A percentile compares a stretch with the other conserved stretches of the same genome.
These are phyloP conservation scores for Invenusta paracnida DNA, from an alignment of 2,888 invertebrate genomes.

Conservation along the genomic window DNA sequence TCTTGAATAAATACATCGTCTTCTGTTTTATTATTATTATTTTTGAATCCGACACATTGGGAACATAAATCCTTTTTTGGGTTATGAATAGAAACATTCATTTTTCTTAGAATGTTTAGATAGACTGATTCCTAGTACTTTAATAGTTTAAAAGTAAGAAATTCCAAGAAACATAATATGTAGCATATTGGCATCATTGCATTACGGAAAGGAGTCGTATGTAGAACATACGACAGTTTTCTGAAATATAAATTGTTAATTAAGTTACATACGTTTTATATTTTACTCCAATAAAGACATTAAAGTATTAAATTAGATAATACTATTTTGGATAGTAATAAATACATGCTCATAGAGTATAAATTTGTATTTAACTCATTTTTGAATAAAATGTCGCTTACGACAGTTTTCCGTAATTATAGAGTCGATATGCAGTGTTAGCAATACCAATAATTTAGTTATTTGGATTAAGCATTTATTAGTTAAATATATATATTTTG, in stretches of 20 bases:
- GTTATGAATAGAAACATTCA: conserved; percentile 29
- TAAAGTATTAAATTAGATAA: too few species aligned
- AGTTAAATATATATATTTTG: too few species aligned
- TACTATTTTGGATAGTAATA: too few species aligned
- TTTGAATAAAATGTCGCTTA: too few species aligned
- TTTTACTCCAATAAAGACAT: too few species aligned
- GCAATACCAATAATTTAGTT: too few species aligned
- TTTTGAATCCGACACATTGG: conserved; percentile 29
- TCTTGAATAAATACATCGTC: conserved; percentile 29
- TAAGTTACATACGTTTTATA: neutral
- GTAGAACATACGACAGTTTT: neutral
- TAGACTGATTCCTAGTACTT: neutral
- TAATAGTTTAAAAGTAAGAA: neutral
- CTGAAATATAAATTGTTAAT: neutral
- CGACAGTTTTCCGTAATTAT: too few species aligned
- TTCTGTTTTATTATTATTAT: conserved; percentile 29
- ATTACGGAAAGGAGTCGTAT: neutral
- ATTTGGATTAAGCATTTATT: too few species aligned
- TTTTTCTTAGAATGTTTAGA: conserved; percentile 25
- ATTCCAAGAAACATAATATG: neutral
- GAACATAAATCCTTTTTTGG: conserved; percentile 26
- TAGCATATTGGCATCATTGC: neutral
- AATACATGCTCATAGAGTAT: too few species aligned
- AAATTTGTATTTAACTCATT: too few species aligned
- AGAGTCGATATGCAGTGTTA: too few species aligned